These are phyloP conservation scores for Phymastichus coffea DNA, from an alignment of 1,140 invertebrate species.

Conservation along the genomic window DNA sequence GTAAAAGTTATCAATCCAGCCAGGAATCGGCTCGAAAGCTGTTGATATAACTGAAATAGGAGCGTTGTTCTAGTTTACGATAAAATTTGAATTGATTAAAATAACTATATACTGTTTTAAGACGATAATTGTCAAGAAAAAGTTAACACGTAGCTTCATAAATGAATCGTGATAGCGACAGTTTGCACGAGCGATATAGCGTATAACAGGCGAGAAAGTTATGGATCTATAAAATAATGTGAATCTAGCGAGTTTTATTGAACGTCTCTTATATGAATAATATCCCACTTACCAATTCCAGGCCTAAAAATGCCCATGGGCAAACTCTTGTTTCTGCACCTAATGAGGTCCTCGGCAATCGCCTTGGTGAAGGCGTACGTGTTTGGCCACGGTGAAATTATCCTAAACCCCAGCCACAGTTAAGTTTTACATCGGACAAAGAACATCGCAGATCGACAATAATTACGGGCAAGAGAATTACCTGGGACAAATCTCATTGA, in stretches of 20 bases:
- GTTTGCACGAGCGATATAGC: too few species aligned
- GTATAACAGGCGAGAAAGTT: neutral
- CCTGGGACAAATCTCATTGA: slow-evolving; percentile 58
- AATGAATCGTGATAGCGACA: too few species aligned
- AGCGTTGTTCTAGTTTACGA: too few species aligned
- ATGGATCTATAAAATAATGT: neutral
- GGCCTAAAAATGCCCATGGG: slow-evolving; percentile 70
- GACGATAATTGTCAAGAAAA: too few species aligned
- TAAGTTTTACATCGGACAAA: too few species aligned
- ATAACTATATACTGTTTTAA: too few species aligned
- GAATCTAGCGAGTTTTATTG: too few species aligned
- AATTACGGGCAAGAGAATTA: too few species aligned
- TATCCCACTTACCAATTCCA: slow-evolving; percentile 64
- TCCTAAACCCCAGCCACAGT: slow-evolving; percentile 46
- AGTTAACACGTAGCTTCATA: too few species aligned
- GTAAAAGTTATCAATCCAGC: slow-evolving; percentile 83
- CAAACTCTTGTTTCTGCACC: slow-evolving; percentile 58
- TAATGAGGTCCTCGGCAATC: slow-evolving; percentile 66
- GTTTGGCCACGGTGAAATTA: slow-evolving; percentile 68
- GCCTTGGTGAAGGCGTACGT: slow-evolving; percentile 78
- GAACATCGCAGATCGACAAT: too few species aligned
- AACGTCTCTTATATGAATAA: neutral
- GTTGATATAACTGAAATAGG: slow-evolving; percentile 67
- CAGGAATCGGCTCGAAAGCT: slow-evolving; percentile 67
- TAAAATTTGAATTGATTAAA: neutral